Conservation (phyloP, 2,113 vertebrate species). For the Boulengeromyrus knoepffleri region DNA sequence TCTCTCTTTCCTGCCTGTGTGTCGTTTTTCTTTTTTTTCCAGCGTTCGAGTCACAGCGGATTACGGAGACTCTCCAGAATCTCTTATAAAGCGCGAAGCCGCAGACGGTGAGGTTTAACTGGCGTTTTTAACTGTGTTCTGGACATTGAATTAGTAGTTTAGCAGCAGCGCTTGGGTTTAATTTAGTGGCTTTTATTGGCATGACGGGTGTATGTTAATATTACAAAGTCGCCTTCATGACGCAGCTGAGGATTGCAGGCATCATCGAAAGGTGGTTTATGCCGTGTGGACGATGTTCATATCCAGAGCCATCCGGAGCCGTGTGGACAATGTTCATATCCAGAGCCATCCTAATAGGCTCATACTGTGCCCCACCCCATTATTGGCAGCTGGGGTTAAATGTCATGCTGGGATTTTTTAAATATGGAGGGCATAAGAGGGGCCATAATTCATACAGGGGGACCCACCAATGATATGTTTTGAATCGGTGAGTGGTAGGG, state of each 20-base stretch:
- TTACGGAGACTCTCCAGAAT: constrained; percentile 48
- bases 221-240: constrained; percentile 53
- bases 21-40: constrained; percentile 26
- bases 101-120: constrained; percentile 24
- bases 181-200: constrained; percentile 30
- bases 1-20: background rate
- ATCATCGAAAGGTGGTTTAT: constrained; percentile 43
- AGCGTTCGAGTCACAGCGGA: constrained; percentile 45
- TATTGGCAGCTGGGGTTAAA: too few species aligned
- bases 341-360: too few species aligned
- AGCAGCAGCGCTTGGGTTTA: constrained; percentile 19
- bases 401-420: too few species aligned
- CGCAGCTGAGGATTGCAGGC: background rate
- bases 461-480: too few species aligned
- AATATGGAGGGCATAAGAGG: too few species aligned
- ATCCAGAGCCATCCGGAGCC: constrained; percentile 12
- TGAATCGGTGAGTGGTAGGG: too few species aligned
- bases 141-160: constrained; percentile 56
- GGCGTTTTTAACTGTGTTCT: constrained; percentile 31
- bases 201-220: constrained; percentile 59
- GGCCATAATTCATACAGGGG: too few species aligned
- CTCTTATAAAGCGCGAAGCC: constrained; percentile 36
- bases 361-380: too few species aligned
- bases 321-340: too few species aligned
- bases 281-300: constrained; percentile 61